phyloP scores from a whole-genome alignment of 2,113 vertebrate species.

The Ageneiosus marmoratus region DNA sequence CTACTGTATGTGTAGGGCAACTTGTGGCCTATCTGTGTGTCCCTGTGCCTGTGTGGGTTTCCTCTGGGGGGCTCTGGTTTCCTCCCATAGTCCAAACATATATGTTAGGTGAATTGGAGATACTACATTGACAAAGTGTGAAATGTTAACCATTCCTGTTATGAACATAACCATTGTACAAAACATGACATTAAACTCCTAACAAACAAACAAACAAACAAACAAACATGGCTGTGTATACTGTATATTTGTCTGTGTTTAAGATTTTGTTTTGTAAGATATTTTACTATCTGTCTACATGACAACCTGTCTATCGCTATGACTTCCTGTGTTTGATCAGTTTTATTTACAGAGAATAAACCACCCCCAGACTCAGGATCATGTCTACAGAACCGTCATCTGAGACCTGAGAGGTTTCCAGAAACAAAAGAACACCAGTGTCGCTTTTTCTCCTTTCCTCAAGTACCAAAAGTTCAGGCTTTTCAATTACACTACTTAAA shows the following conservation, averaged over 20 bases:
- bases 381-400: slow-evolving; percentile 46
- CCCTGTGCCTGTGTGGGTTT: no score
- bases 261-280: background rate
- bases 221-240: no score
- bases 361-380: background rate
- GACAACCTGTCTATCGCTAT: background rate
- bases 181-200: no score
- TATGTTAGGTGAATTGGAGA: no score
- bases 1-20: no score
- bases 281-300: background rate
- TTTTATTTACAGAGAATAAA: background rate
- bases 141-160: no score
- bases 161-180: no score
- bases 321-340: background rate
- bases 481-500: slow-evolving; percentile 72
- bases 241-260: background rate
- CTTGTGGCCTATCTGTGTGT: no score
- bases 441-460: slow-evolving; percentile 62
- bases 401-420: slow-evolving; percentile 51
- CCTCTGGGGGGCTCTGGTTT: no score
- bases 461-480: slow-evolving; percentile 73
- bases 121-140: no score
- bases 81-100: no score
- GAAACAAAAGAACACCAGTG: slow-evolving; percentile 64
- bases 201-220: no score